phyloP scores from a whole-genome alignment of 2,888 invertebrate species.

The Leptopilina syphax region DNA sequence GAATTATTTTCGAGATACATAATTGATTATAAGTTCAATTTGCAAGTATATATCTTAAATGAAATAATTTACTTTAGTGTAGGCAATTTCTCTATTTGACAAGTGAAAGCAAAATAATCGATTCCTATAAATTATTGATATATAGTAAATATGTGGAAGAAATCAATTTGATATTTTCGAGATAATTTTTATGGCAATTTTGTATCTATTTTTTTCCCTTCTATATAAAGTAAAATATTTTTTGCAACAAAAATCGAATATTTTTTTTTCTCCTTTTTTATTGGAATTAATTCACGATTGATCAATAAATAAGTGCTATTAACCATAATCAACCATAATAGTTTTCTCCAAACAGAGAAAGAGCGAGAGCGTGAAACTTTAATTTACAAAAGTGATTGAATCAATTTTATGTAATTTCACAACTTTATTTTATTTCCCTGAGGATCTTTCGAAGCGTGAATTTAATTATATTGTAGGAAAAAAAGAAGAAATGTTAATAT shows the following conservation, averaged over 20 bases:
- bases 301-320: constrained; percentile 15
- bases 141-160: neutral
- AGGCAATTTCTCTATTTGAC: constrained; percentile 20
- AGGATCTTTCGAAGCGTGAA: neutral
- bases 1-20: neutral
- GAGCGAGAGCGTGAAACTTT: constrained; percentile 31
- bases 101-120: constrained; percentile 36
- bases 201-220: neutral
- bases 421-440: neutral
- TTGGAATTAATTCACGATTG: neutral
- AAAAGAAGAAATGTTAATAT: neutral
- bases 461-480: neutral
- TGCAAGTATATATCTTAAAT: neutral
- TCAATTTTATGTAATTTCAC: constrained; percentile 27
- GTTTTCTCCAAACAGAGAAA: constrained; percentile 21
- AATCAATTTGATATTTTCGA: constrained; percentile 28
- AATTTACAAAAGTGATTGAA: constrained; percentile 7
- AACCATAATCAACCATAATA: constrained; percentile 4
- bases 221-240: neutral
- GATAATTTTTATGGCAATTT: constrained; percentile 11
- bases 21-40: neutral
- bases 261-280: neutral
- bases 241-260: neutral
- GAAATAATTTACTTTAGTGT: constrained; percentile 11
- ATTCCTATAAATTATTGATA: constrained; percentile 39